Evolutionary conservation across 2,113 vertebrate species (phyloP), one percentile per base, ranked within the genome.

Genomic region (Nothocercus julius): DNA sequence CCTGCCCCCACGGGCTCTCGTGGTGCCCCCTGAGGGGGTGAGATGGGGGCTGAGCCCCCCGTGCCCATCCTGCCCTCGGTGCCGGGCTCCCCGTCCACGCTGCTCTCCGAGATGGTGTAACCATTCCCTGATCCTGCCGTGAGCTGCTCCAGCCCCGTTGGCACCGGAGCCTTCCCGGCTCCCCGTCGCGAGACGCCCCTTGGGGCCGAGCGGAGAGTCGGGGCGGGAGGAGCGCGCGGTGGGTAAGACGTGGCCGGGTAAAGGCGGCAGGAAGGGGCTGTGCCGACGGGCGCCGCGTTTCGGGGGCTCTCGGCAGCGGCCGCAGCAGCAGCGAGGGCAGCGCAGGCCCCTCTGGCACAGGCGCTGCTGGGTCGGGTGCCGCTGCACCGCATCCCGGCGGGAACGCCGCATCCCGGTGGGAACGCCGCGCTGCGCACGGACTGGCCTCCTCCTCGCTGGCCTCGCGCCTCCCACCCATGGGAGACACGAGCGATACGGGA

Each of bases 101-200:
- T 42, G 19, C 53, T 68, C 3, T 18, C 28, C 32, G 51, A 18
- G 44, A 4, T 30, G 28, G 40, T 3, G 0, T 32, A 68, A 62
- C 72, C 2, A 0, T 79, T 83, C 24, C 14, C 40, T 7, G 38
- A 1, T 45, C 32, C 13, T 32, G 78, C 8, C 0, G 1, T 15
- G 42, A 94, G 22, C 25, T 72, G 34, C 61, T 73, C 47, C 78
- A 61, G 72, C 49, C 67, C 28, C 32, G 34, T 59, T 18, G 36
- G 59, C 64, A 34, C 63, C 1, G 1, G 40, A 59, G 47, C 40
- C 32, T 56, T 9, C 32, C 34, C 6, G 5, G 45, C 42, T 36
- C 36, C 36, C 36, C 28, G 21, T 5, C 25, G 68, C 56, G 91
- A 51, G 54, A 81, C 81, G 91, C 94, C 92, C 82, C 89, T 47